Conservation (phyloP, 2,888 invertebrate genomes). For the Eupithecia vulgata region DNA sequence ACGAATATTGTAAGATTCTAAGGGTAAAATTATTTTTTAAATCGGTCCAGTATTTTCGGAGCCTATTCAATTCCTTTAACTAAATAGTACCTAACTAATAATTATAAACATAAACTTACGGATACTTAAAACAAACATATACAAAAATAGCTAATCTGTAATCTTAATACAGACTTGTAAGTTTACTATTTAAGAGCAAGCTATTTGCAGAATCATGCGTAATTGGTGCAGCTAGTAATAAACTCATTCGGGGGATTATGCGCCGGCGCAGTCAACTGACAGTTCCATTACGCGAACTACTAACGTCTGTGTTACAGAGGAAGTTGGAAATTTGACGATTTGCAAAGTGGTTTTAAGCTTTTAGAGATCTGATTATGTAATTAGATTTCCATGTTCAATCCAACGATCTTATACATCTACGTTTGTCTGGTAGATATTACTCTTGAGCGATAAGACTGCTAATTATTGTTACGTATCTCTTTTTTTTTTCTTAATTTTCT, state of each 20-base stretch:
- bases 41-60: too few relatives aligned
- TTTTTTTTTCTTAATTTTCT: too few relatives aligned
- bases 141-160: conserved; percentile 21
- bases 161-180: conserved; percentile 35
- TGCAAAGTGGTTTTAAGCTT: background rate
- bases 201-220: conserved; percentile 39
- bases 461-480: too few relatives aligned
- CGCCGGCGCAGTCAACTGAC: conserved; percentile 70
- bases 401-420: too few relatives aligned
- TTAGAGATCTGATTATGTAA: too few relatives aligned
- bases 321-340: background rate
- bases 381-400: too few relatives aligned
- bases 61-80: too few relatives aligned
- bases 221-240: conserved; percentile 68
- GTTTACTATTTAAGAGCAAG: conserved; percentile 25
- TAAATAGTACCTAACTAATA: background rate
- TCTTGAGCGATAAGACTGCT: too few relatives aligned
- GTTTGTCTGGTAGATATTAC: too few relatives aligned
- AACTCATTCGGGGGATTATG: conserved; percentile 76
- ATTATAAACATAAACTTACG: background rate
- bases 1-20: too few relatives aligned
- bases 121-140: background rate
- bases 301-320: conserved; percentile 56
- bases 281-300: conserved; percentile 76
- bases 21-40: too few relatives aligned